phyloP scores from a whole-genome alignment of 2,113 vertebrate species.

The Saiga tatarica region DNA sequence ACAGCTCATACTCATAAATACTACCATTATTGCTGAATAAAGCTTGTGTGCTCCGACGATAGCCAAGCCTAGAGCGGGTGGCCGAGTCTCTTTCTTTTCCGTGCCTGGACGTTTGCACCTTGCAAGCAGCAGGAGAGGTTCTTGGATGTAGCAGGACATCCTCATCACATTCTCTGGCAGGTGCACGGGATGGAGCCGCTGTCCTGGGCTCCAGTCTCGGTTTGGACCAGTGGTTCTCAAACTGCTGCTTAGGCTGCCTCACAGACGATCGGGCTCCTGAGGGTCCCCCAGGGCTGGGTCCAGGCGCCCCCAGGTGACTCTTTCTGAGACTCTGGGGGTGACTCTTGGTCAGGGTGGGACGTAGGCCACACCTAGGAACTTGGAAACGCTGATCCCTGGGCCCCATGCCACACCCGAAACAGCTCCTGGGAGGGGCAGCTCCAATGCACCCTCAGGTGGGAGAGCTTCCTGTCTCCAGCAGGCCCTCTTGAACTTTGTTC shows the following conservation, averaged over 20 bases:
- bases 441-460: not conserved
- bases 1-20: conserved; percentile 22
- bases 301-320: not conserved
- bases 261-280: rapidly evolving
- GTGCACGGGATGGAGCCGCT: rapidly evolving
- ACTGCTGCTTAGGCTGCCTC: not conserved
- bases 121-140: not conserved
- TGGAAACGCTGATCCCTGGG: not conserved
- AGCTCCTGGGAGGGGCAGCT: not conserved
- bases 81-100: not conserved
- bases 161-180: not conserved
- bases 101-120: rapidly evolving
- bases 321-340: not conserved
- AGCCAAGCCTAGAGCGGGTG: not conserved
- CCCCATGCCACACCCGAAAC: not conserved
- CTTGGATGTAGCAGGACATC: rapidly evolving
- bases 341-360: not conserved
- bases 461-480: not conserved
- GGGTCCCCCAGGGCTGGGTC: not conserved
- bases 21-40: conserved; percentile 51
- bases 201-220: rapidly evolving
- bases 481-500: not conserved
- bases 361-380: not conserved
- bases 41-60: conserved; percentile 24
- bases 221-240: not conserved